Conservation (phyloP, 2,888 invertebrate genomes). For the Parascotia fuliginaria region DNA sequence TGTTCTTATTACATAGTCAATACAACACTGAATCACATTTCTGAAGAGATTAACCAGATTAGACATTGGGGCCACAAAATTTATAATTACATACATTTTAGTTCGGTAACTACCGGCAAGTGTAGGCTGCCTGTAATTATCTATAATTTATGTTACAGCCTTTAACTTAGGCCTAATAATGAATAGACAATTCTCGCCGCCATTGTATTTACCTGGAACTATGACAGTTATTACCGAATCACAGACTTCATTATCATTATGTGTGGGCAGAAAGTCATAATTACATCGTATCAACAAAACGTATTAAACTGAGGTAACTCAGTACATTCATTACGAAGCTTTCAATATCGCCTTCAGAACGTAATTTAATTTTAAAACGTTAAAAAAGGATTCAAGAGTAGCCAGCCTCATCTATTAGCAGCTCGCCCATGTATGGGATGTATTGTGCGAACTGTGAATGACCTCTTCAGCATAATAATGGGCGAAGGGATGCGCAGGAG, state of each 20-base stretch:
- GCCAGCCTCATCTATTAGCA: slow-evolving; percentile 69
- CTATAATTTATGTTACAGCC: slow-evolving; percentile 9
- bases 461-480: slow-evolving; percentile 85
- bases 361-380: slow-evolving; percentile 29
- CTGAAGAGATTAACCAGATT: slow-evolving; percentile 5
- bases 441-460: slow-evolving; percentile 85
- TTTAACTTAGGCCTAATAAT: slow-evolving; percentile 27
- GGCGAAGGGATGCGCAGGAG: slow-evolving; percentile 83
- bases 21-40: not conserved
- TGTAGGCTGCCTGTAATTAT: slow-evolving; percentile 16
- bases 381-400: slow-evolving; percentile 55
- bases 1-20: not conserved
- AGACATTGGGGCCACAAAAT: slow-evolving; percentile 3
- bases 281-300: slow-evolving; percentile 23
- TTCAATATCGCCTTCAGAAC: slow-evolving; percentile 21
- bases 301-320: slow-evolving; percentile 28
- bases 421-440: slow-evolving; percentile 66
- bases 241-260: slow-evolving; percentile 24
- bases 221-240: slow-evolving; percentile 30
- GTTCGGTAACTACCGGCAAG: not conserved
- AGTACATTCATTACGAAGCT: slow-evolving; percentile 26
- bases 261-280: slow-evolving; percentile 35
- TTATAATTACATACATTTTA: slow-evolving; percentile 10
- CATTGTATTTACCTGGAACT: slow-evolving; percentile 22
- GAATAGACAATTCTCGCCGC: slow-evolving; percentile 24